Percentiles rank a stretch among this genome's conserved stretches.
Conservation (phyloP, 1,140 invertebrate genomes). For the Pentalonia nigronervosa region DNA sequence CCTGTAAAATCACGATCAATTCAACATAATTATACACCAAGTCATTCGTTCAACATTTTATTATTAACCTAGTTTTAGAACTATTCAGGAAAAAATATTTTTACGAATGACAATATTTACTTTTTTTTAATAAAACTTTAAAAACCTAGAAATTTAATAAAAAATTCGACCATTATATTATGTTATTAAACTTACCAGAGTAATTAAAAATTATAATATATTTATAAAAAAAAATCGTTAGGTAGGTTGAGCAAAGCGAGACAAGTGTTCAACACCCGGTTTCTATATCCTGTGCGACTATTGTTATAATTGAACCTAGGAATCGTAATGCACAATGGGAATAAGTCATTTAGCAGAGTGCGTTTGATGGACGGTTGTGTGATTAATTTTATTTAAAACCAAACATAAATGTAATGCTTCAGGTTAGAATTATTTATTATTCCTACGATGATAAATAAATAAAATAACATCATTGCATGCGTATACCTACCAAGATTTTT, state of each 20-base stretch:
- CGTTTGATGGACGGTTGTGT: neutral
- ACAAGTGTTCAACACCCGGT: neutral
- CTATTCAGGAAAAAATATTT: neutral
- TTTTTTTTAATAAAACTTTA: neutral
- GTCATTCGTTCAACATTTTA: neutral
- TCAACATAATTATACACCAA: neutral
- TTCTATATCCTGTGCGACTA: neutral
- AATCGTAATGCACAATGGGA: neutral
- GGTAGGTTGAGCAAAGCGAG: neutral
- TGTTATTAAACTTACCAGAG: neutral
- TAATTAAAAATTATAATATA: neutral
- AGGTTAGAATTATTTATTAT: neutral
- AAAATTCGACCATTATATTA: neutral
- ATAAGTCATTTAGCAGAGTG: neutral
- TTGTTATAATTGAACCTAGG: neutral
- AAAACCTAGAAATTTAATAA: neutral
- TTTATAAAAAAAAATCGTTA: neutral
- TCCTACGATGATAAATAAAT: neutral
- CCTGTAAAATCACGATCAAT: neutral
- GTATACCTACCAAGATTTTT: too few relatives aligned
- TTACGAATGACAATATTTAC: neutral
- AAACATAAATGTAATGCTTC: neutral
- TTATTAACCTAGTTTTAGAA: neutral
- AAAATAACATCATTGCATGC: neutral
- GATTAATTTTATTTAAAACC: neutral